Percentiles rank a stretch among this genome's conserved stretches.
Evolutionary conservation across 2,888 invertebrate species (phyloP).

Genomic region (Terebella lapidaria): DNA sequence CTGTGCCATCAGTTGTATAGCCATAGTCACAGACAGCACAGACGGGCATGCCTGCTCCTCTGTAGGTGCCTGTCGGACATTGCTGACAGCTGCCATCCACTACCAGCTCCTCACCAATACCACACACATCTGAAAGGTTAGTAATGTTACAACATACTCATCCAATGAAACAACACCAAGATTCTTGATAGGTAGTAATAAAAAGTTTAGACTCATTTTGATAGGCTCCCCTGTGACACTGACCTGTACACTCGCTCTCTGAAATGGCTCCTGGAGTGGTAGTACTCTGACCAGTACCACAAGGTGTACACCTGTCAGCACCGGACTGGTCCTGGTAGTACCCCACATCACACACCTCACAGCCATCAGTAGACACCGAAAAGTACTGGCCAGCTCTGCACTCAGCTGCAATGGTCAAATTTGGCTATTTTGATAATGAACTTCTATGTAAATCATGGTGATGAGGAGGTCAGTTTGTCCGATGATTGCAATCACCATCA

Average conservation of each 20-base stretch:
- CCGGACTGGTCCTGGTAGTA: constrained; percentile 31
- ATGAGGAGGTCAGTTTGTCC: too few species aligned
- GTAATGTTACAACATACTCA: too few species aligned
- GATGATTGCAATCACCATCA: too few species aligned
- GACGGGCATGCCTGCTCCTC: constrained; percentile 83
- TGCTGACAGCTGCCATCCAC: constrained; percentile 67
- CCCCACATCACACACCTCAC: constrained; percentile 29
- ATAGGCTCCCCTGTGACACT: too few species aligned
- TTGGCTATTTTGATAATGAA: too few species aligned
- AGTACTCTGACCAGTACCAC: constrained; percentile 30
- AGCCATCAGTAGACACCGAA: constrained; percentile 13
- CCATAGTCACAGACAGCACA: constrained; percentile 88
- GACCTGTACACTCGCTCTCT: constrained; percentile 16
- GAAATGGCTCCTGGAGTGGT: constrained; percentile 17
- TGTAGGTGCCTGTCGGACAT: constrained; percentile 88
- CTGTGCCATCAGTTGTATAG: constrained; percentile 79
- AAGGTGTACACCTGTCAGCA: constrained; percentile 27
- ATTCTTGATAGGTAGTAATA: too few species aligned
- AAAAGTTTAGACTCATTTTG: too few species aligned
- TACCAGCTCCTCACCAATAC: constrained; percentile 30
- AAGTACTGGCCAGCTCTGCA: constrained; percentile 28
- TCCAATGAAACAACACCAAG: too few species aligned
- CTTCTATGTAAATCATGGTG: too few species aligned
- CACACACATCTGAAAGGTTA: constrained; percentile 36
- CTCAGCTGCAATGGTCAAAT: neutral